Evolutionary conservation across 2,797 vertebrate genomes (phyloP).

Genomic region (Odontamblyopus lacepedii): DNA sequence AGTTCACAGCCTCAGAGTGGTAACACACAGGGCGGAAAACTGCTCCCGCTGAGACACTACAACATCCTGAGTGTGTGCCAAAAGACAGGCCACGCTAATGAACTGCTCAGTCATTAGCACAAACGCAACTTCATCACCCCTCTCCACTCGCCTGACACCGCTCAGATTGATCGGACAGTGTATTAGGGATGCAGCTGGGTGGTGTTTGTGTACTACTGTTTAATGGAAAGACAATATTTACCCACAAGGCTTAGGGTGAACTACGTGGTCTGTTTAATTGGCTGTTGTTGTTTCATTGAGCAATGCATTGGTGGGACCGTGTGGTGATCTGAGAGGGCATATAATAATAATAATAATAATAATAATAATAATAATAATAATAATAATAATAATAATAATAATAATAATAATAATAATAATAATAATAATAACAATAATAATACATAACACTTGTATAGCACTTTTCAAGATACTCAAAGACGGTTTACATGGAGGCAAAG

Average conservation of each 20-base stretch:
- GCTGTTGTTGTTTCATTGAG: too few species aligned
- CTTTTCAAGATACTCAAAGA: too few species aligned
- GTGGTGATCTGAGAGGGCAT: too few species aligned
- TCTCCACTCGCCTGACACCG: neutral
- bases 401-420: too few species aligned
- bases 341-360: too few species aligned
- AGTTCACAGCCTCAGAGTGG: slow-evolving; percentile 12
- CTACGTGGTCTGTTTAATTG: neutral
- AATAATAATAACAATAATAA: too few species aligned
- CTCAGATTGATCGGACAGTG: slow-evolving; percentile 1
- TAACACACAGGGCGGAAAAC: neutral
- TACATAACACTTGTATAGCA: too few species aligned
- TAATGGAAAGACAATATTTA: slow-evolving; percentile 1
- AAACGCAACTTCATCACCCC: neutral
- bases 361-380: too few species aligned
- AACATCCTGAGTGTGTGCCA: slow-evolving; percentile 16
- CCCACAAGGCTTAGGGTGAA: neutral
- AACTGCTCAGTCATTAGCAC: slow-evolving; percentile 1
- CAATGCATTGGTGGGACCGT: too few species aligned
- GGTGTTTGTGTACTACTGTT: neutral
- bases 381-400: too few species aligned
- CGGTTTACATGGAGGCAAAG: too few species aligned
- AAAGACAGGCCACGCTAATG: slow-evolving; percentile 16
- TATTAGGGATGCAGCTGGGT: neutral
- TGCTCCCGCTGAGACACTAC: slow-evolving; percentile 11